Conservation (phyloP, 2,888 invertebrate species). For the Candidula unifasciata region DNA sequence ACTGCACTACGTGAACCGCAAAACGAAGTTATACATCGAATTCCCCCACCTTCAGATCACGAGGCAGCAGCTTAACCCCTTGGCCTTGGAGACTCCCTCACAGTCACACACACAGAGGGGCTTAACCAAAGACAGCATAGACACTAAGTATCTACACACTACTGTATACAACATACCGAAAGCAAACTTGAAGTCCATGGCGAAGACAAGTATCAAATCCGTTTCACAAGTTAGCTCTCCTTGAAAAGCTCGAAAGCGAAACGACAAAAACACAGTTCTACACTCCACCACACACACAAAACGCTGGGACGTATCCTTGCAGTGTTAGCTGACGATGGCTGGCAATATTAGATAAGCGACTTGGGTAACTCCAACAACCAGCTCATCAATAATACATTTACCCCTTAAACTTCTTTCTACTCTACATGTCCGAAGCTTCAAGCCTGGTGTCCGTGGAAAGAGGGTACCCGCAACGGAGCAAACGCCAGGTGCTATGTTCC, state of each 20-base stretch:
- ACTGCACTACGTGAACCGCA: no score
- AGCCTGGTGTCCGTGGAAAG: neutral
- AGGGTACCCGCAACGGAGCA: constrained; percentile 14
- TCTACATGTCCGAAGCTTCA: neutral
- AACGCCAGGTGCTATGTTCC: constrained; percentile 29
- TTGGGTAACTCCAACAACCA: neutral
- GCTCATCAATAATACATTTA: constrained; percentile 28
- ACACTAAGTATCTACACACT: no score
- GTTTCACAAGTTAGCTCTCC: neutral
- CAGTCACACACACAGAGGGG: no score
- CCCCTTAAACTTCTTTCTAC: neutral
- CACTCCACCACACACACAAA: neutral
- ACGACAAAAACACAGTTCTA: neutral
- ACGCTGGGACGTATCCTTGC: neutral
- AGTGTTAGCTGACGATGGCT: neutral
- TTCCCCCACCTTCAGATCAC: no score
- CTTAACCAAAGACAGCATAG: no score
- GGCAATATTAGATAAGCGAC: neutral
- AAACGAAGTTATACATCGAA: no score
- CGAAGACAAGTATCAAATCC: no score
- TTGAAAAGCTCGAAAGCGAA: neutral
- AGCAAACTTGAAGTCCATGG: constrained; percentile 32
- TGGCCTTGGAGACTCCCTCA: no score
- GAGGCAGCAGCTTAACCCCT: no score
- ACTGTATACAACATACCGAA: neutral